phyloP scores from a whole-genome alignment of 1,140 invertebrate genomes.

The Brachionus rotundiformis region DNA sequence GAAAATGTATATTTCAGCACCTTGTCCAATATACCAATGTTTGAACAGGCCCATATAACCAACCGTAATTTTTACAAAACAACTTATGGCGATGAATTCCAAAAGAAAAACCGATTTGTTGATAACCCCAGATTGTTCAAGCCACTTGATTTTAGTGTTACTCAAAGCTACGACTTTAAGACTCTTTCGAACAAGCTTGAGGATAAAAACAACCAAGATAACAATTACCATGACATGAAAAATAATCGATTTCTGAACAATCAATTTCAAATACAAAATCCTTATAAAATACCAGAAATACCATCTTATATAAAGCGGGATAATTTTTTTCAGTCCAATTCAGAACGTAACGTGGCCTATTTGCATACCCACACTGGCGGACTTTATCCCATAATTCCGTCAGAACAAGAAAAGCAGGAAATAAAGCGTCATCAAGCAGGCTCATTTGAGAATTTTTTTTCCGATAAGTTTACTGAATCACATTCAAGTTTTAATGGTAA shows the following conservation, averaged over 20 bases:
- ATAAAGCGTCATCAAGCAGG: neutral
- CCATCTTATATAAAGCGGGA: constrained; percentile 44
- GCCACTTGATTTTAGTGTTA: constrained; percentile 26
- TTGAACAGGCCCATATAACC: constrained; percentile 37
- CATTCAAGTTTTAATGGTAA: neutral
- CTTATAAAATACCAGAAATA: neutral
- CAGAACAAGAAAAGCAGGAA: neutral
- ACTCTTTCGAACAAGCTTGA: constrained; percentile 15
- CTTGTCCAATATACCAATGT: constrained; percentile 46
- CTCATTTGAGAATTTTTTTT: constrained; percentile 9
- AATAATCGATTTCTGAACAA: constrained; percentile 18
- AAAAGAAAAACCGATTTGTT: neutral
- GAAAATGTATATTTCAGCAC: constrained; percentile 47
- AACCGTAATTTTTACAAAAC: constrained; percentile 43
- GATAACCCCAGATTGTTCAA: constrained; percentile 30
- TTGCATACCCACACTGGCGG: constrained; percentile 38
- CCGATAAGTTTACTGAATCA: neutral
- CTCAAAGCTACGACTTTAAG: constrained; percentile 47
- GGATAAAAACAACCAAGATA: neutral
- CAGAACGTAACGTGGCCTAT: constrained; percentile 32
- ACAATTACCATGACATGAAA: neutral
- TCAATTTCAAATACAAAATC: neutral
- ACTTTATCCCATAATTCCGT: neutral
- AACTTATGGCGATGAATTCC: constrained; percentile 26
- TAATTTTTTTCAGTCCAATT: constrained; percentile 47